These are phyloP conservation scores for Drosophila eugracilis DNA, from an alignment of 1,140 invertebrate species.

Conservation along the genomic window DNA sequence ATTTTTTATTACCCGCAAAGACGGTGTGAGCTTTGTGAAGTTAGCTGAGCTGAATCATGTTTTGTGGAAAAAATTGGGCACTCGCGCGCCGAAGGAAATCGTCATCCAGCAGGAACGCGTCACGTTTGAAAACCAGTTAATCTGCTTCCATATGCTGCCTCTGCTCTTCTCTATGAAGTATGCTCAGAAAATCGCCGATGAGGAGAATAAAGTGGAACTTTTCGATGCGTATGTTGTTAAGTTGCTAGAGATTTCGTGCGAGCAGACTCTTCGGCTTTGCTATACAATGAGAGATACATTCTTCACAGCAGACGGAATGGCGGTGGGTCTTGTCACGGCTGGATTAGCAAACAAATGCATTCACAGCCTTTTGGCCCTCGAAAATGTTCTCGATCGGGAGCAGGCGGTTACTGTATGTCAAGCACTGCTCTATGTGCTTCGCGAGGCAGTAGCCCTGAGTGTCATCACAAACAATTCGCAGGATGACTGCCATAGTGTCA, in stretches of 20 bases:
- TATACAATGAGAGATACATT: conserved; percentile 86
- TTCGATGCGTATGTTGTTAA: conserved; percentile 88
- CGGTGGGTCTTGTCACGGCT: conserved; percentile 84
- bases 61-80: conserved; percentile 78
- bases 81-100: conserved; percentile 70
- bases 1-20: conserved; percentile 85
- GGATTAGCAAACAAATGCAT: conserved; percentile 88
- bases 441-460: conserved; percentile 86
- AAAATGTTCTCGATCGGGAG: conserved; percentile 86
- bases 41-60: conserved; percentile 82
- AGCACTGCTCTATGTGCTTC: conserved; percentile 88
- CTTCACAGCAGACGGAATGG: conserved; percentile 50
- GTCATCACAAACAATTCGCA: conserved; percentile 21
- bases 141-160: conserved; percentile 88
- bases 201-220: conserved; percentile 84
- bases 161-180: conserved; percentile 85
- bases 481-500: conserved; percentile 80
- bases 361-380: conserved; percentile 86
- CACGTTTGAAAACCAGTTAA: conserved; percentile 86
- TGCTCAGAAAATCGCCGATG: conserved; percentile 53
- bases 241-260: conserved; percentile 87
- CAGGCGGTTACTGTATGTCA: conserved; percentile 90
- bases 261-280: conserved; percentile 87
- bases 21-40: conserved; percentile 74
- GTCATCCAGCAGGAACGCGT: conserved; percentile 80